Percentiles rank a stretch among this genome's conserved stretches.
Conservation (phyloP, 2,797 vertebrate species). For the Siniperca scherzeri region DNA sequence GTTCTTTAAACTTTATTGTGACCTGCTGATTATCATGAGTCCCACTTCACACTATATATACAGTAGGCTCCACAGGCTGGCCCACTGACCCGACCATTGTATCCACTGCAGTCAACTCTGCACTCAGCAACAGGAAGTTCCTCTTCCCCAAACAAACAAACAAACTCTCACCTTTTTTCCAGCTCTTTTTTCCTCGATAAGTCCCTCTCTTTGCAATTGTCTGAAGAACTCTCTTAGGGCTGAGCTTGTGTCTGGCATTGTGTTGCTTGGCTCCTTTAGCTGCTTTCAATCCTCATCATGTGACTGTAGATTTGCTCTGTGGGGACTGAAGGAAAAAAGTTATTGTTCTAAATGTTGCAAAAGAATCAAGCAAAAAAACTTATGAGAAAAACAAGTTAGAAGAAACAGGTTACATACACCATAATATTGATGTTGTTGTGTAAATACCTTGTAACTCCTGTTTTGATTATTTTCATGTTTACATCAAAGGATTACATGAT, state of each 20-base stretch:
- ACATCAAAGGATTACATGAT: neutral
- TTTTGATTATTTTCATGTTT: neutral
- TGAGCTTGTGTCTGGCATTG: constrained; percentile 6
- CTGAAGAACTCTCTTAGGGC: constrained; percentile 6
- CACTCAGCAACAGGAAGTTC: constrained; percentile 55
- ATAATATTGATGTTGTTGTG: neutral
- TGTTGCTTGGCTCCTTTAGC: constrained; percentile 15
- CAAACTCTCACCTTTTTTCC: constrained; percentile 40
- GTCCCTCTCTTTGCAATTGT: constrained; percentile 28
- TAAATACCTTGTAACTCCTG: neutral
- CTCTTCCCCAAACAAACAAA: constrained; percentile 60
- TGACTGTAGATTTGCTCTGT: constrained; percentile 10
- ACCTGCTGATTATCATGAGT: neutral
- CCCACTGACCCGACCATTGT: neutral
- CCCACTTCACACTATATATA: neutral
- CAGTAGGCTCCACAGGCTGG: neutral
- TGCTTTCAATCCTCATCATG: neutral
- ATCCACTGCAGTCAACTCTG: neutral
- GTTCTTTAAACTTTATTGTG: neutral
- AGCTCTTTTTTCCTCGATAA: neutral
- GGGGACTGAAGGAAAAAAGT: neutral
- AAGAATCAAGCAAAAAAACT: neutral
- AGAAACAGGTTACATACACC: neutral
- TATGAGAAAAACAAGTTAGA: neutral
- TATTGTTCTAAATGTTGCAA: neutral